Conservation (phyloP, 2,888 invertebrate species). For the Sinohyriopsis cumingii region DNA sequence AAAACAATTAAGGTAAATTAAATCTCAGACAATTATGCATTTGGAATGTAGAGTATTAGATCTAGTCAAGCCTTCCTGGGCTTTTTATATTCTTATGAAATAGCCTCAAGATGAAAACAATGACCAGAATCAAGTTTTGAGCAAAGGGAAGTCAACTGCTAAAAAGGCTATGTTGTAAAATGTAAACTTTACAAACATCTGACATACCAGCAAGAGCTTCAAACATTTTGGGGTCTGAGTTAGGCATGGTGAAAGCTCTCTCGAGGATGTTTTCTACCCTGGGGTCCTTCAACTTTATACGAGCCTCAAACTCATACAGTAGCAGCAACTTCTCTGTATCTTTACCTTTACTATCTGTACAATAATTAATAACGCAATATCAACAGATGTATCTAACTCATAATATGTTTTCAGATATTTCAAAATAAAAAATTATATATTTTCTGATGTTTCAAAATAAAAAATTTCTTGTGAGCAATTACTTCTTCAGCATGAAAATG, state of each 20-base stretch:
- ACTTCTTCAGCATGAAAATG: too few species aligned
- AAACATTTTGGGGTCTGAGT: constrained; percentile 65
- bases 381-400: neutral
- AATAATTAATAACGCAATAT: neutral
- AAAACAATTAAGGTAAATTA: too few species aligned
- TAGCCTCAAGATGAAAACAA: neutral
- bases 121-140: neutral
- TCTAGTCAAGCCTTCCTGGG: too few species aligned
- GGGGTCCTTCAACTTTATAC: constrained; percentile 56
- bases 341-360: constrained; percentile 17
- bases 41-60: too few species aligned
- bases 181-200: constrained; percentile 1
- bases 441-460: too few species aligned
- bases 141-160: neutral
- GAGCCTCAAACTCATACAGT: constrained; percentile 68
- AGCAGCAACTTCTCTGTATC: constrained; percentile 58
- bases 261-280: constrained; percentile 60
- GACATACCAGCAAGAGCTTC: constrained; percentile 65
- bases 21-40: too few species aligned
- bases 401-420: too few species aligned
- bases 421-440: too few species aligned
- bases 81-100: neutral
- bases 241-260: constrained; percentile 58
- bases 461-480: too few species aligned
- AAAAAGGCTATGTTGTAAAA: too few species aligned